These are phyloP conservation scores for Meganola albula DNA, from an alignment of 2,888 invertebrate species.

Conservation along the genomic window DNA sequence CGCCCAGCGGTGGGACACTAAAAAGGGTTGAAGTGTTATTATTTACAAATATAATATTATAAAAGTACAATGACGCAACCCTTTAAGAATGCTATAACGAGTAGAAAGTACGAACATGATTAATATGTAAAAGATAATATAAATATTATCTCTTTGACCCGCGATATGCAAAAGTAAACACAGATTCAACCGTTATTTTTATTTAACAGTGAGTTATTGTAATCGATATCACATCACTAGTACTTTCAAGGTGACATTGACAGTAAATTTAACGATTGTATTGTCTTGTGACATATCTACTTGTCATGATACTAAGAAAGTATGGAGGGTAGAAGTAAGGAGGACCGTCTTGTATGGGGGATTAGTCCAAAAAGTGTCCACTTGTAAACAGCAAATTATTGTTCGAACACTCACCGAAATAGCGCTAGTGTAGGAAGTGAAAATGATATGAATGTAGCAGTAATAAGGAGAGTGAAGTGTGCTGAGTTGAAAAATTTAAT, in stretches of 20 bases:
- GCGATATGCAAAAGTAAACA: slow-evolving; percentile 22
- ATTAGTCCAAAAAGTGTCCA: too few relatives aligned
- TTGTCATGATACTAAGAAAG: background rate
- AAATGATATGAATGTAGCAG: too few relatives aligned
- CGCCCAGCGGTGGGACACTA: too few relatives aligned
- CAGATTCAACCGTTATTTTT: slow-evolving; percentile 26
- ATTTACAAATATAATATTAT: too few relatives aligned
- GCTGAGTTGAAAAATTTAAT: too few relatives aligned
- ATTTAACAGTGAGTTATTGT: slow-evolving; percentile 12
- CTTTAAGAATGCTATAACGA: slow-evolving; percentile 11
- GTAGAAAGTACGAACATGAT: slow-evolving; percentile 27
- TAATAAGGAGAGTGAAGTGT: too few relatives aligned
- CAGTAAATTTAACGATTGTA: too few relatives aligned
- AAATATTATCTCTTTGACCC: slow-evolving; percentile 26
- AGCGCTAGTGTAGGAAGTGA: too few relatives aligned
- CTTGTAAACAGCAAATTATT: too few relatives aligned
- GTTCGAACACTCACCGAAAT: too few relatives aligned
- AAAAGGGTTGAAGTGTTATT: too few relatives aligned
- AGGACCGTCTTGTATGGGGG: too few relatives aligned
- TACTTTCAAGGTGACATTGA: slow-evolving; percentile 19
- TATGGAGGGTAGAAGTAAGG: background rate
- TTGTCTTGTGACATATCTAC: background rate
- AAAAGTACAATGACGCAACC: slow-evolving; percentile 16
- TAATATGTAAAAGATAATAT: slow-evolving; percentile 14
- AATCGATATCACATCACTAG: slow-evolving; percentile 19